A percentile compares a stretch with the other conserved stretches of the same genome.
phyloP scores from a whole-genome alignment of 1,140 invertebrate genomes.

The Bursaphelenchus mucronatus region DNA sequence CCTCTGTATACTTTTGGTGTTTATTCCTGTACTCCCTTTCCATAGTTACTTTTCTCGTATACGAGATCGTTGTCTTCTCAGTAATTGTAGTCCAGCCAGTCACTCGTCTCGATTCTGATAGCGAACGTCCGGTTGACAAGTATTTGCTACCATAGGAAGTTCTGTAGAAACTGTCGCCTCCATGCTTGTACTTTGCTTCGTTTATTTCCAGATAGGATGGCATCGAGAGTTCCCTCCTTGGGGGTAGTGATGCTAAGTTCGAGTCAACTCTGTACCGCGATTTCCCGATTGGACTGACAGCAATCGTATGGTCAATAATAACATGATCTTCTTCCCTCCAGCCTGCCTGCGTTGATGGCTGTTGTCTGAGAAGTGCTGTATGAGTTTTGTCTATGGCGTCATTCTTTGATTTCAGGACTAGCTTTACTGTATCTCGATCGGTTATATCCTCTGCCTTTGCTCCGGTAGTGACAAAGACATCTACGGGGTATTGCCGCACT shows the following conservation, averaged over 20 bases:
- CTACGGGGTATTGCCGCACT: slow-evolving; percentile 3
- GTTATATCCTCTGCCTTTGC: neutral
- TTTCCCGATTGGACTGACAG: slow-evolving; percentile 1
- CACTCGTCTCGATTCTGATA: slow-evolving; percentile 1
- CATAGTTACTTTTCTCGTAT: slow-evolving; percentile 28
- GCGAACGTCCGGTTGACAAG: slow-evolving; percentile 14
- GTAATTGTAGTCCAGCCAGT: slow-evolving; percentile 39
- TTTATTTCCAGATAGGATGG: neutral
- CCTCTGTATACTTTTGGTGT: slow-evolving; percentile 5
- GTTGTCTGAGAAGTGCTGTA: neutral
- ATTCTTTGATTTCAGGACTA: neutral
- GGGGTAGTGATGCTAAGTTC: neutral
- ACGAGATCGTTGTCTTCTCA: slow-evolving; percentile 38
- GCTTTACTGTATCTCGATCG: neutral
- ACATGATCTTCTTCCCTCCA: slow-evolving; percentile 9
- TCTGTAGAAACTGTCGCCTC: neutral
- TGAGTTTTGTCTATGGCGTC: neutral
- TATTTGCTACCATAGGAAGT: slow-evolving; percentile 11
- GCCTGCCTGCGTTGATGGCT: neutral
- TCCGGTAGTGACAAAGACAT: slow-evolving; percentile 3
- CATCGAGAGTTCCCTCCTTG: neutral
- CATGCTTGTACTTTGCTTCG: slow-evolving; percentile 3
- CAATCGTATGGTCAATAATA: slow-evolving; percentile 23
- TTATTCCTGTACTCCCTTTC: slow-evolving; percentile 3
- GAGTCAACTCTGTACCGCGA: slow-evolving; percentile 10